Evolutionary conservation across 2,113 vertebrate genomes (phyloP).

Genomic region (Eulacestoma nigropectus): DNA sequence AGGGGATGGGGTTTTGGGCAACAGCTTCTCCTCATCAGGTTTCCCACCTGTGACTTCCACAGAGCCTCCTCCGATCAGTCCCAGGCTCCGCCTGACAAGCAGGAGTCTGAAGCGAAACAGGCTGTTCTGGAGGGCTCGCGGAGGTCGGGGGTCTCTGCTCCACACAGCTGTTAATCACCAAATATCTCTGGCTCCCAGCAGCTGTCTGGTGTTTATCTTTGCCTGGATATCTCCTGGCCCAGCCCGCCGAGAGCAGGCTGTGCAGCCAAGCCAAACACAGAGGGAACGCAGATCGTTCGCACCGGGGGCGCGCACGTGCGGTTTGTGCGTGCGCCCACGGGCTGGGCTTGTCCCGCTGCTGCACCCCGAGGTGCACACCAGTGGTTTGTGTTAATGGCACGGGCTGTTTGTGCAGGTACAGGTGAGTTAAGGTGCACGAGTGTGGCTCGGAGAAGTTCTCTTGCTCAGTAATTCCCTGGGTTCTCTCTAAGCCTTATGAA

Average conservation of each 20-base stretch:
- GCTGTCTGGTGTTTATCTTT: constrained; percentile 59
- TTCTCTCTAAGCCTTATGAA: not conserved
- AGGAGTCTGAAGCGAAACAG: constrained; percentile 17
- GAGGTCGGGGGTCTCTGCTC: not conserved
- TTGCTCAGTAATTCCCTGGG: fast-evolving
- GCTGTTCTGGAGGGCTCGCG: not conserved
- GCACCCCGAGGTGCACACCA: fast-evolving
- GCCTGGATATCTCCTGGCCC: constrained; percentile 46
- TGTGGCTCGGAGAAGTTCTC: fast-evolving
- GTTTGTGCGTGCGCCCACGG: fast-evolving
- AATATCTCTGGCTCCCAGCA: constrained; percentile 57
- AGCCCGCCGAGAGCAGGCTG: constrained; percentile 14
- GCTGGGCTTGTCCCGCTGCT: not conserved
- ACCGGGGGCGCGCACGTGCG: not conserved
- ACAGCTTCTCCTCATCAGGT: not conserved
- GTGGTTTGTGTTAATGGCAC: fast-evolving
- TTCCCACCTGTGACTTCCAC: not conserved
- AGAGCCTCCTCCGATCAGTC: not conserved
- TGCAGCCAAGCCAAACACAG: constrained; percentile 63
- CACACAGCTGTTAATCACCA: constrained; percentile 61
- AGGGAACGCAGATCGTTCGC: not conserved
- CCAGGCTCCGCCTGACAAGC: not conserved
- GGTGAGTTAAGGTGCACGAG: fast-evolving
- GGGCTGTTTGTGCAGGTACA: fast-evolving
- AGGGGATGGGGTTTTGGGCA: not conserved